Percentiles rank a stretch among this genome's conserved stretches.
Conservation (phyloP, 2,888 invertebrate genomes). For the Mythimna ferrago region DNA sequence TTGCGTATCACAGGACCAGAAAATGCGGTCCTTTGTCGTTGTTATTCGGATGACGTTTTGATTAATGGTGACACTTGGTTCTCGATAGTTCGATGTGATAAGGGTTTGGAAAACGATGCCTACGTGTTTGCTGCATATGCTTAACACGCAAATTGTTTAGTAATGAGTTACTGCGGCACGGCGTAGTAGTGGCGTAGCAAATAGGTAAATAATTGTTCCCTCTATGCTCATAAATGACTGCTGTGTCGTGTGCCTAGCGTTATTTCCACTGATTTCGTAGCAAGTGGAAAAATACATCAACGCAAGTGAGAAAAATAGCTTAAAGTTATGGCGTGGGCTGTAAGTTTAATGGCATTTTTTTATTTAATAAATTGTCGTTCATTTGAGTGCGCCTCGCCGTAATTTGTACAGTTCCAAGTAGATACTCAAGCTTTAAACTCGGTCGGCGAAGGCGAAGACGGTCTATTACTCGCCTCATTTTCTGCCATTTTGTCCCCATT, state of each 20-base stretch:
- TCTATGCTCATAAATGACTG: neutral
- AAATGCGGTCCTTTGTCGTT: slow-evolving; percentile 28
- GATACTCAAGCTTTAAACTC: slow-evolving; percentile 32
- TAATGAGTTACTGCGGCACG: neutral
- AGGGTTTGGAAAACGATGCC: slow-evolving; percentile 10
- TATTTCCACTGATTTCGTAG: slow-evolving; percentile 3
- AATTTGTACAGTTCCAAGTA: slow-evolving; percentile 37
- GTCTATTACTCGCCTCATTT: slow-evolving; percentile 43
- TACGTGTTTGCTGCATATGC: slow-evolving; percentile 3
- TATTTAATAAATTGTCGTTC: slow-evolving; percentile 24
- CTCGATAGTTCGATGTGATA: slow-evolving; percentile 18
- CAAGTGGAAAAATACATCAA: neutral
- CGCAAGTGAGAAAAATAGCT: neutral
- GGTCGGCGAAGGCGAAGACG: slow-evolving; percentile 24
- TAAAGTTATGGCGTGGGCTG: neutral
- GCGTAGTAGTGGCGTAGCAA: neutral
- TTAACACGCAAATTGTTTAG: slow-evolving; percentile 16
- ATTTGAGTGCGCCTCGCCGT: slow-evolving; percentile 7
- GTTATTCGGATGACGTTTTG: slow-evolving; percentile 40
- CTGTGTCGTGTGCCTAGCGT: neutral
- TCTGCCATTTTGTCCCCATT: slow-evolving; percentile 37
- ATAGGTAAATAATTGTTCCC: slow-evolving; percentile 7
- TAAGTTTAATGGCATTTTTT: slow-evolving; percentile 8
- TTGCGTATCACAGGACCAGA: slow-evolving; percentile 24
- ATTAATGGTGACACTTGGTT: slow-evolving; percentile 41